Percentiles rank a stretch among this genome's conserved stretches.
Conservation (phyloP, 2,888 invertebrate species). For the Tryphoninae sp. region DNA sequence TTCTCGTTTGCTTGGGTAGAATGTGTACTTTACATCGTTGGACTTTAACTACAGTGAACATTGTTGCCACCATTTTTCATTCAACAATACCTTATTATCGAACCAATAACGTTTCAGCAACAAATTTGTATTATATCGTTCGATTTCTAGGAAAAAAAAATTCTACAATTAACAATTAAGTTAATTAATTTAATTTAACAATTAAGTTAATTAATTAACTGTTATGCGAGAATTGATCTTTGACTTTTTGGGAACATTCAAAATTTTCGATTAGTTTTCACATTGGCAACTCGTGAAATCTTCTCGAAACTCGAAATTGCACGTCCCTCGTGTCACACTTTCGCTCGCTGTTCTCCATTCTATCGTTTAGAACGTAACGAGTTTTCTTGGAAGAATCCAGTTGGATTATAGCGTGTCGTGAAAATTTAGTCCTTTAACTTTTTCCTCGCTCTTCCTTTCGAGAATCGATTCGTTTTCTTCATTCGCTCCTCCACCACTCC, state of each 20-base stretch:
- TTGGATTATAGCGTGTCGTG: conserved; percentile 41
- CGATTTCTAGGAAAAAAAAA: no score
- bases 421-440: conserved; percentile 15
- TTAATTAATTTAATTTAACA: no score
- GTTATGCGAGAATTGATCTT: no score
- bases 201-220: no score
- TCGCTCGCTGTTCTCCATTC: not conserved
- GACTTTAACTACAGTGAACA: not conserved
- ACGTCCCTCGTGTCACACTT: not conserved
- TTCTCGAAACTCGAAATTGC: not conserved
- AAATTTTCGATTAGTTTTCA: not conserved
- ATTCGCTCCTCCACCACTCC: not conserved
- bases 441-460: conserved; percentile 1
- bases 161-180: no score
- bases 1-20: not conserved
- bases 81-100: no score
- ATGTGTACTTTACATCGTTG: not conserved
- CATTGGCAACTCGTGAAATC: not conserved
- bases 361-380: conserved; percentile 40
- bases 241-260: no score
- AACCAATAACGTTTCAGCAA: no score
- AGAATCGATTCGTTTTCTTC: conserved; percentile 26
- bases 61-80: not conserved
- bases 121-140: no score
- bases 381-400: conserved; percentile 36